These are phyloP conservation scores for Macrosiphum euphorbiae DNA, from an alignment of 2,888 invertebrate species.

Conservation along the genomic window DNA sequence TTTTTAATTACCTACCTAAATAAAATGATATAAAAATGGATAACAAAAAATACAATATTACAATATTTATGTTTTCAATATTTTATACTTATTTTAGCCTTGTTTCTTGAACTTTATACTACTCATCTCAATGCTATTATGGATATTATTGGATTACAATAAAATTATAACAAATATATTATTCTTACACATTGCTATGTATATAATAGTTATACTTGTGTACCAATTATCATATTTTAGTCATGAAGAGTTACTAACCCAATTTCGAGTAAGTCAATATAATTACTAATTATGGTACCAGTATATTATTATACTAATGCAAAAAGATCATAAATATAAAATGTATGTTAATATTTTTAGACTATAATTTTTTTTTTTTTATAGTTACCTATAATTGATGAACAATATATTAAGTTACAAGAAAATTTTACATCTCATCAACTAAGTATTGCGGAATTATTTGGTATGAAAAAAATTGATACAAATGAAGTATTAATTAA, in stretches of 20 bases:
- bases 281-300: neutral
- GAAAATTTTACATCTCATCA: neutral
- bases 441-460: neutral
- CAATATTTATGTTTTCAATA: neutral
- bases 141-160: slow-evolving; percentile 18
- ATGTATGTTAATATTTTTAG: neutral
- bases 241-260: neutral
- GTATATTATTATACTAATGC: neutral
- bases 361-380: neutral
- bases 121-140: neutral
- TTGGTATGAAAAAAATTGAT: slow-evolving; percentile 28
- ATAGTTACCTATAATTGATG: neutral
- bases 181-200: neutral
- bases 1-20: neutral
- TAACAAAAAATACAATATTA: neutral
- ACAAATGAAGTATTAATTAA: neutral
- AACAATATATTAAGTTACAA: neutral
- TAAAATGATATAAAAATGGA: neutral
- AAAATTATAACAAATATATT: neutral
- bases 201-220: neutral
- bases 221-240: slow-evolving; percentile 20
- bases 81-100: neutral
- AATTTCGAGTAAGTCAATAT: slow-evolving; percentile 7
- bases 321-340: neutral
- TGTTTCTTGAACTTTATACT: slow-evolving; percentile 9